Evolutionary conservation across 2,797 vertebrate genomes (phyloP).

Genomic region (Sandelia bainsii): DNA sequence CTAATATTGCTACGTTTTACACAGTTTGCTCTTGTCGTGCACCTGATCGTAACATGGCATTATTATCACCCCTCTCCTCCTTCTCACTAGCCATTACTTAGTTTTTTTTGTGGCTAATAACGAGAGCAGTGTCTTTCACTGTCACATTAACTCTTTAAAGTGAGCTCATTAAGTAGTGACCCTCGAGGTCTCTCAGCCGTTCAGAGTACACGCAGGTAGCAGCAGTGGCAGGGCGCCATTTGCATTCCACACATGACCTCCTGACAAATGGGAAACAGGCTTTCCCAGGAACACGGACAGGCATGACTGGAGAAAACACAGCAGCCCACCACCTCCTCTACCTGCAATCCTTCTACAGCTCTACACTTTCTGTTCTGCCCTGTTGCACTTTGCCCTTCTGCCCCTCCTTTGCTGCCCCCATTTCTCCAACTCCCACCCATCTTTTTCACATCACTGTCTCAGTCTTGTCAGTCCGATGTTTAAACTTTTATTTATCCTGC

Average conservation of each 20-base stretch:
- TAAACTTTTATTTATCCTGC: background rate
- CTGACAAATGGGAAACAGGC: constrained; percentile 56
- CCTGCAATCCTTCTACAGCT: background rate
- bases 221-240: constrained; percentile 28
- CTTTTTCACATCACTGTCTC: constrained; percentile 7
- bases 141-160: constrained; percentile 53
- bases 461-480: constrained; percentile 11
- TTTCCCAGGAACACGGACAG: constrained; percentile 58
- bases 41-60: background rate
- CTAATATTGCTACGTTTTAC: too few relatives aligned
- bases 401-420: background rate
- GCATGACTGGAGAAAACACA: constrained; percentile 62
- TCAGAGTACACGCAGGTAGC: constrained; percentile 30
- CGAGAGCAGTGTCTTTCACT: constrained; percentile 21
- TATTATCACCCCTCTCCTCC: background rate
- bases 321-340: constrained; percentile 17
- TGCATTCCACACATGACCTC: constrained; percentile 58
- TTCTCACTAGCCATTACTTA: background rate
- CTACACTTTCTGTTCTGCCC: constrained; percentile 21
- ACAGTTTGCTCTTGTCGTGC: too few relatives aligned
- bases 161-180: constrained; percentile 60
- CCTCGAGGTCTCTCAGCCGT: constrained; percentile 46
- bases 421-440: constrained; percentile 4
- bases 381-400: constrained; percentile 22
- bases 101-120: constrained; percentile 44